Evolutionary conservation across 2,888 invertebrate genomes (phyloP), one percentile per base, ranked within the genome.

Genomic region (Oxyscelio sp.): DNA sequence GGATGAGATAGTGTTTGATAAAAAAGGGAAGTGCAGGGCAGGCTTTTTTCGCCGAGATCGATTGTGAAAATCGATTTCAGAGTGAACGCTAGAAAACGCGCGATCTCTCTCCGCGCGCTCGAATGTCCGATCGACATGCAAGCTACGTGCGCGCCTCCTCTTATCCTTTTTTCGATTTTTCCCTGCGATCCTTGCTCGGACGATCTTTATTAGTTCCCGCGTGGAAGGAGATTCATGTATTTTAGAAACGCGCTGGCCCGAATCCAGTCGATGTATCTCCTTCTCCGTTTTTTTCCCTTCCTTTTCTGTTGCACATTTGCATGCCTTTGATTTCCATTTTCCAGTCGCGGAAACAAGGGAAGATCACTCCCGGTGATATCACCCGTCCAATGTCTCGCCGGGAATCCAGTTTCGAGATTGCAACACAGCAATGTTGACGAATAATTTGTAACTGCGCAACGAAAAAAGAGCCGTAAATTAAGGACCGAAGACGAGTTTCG

Each of bases 11-110:
- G 65, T 58, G 79, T 50, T 48, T 58, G 56, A 71, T 71, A 58
- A 40, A 71, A 80, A 80, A 79, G 71, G 56, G 63, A 80, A 80
- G 63, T 31, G 73, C 58, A 65, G 27, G 54, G 45, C n/a, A 38
- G 63, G 56, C 71, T 73, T 66, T 59, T 66, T 73, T 58, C 59
- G 6, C 48, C 19, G 22, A 59, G 58, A 73, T 80, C 80, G 65
- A 66, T 80, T 80, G 80, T 80, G 80, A 80, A 80, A 80, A 80
- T 80, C 80, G 80, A 80, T 80, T 80, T 80, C 73, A 66, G 56
- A 73, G 65, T 58, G 74, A 73, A 61, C 56, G 52, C 27, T 74
- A 74, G 81, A 81, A 74, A 81, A 81, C 54, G 73, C 54, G 48
- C 81, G 81, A 74, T 81, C 68, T 81, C 81, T 54, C 74, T 45